Evolutionary conservation across 2,797 vertebrate species (phyloP).

Genomic region (Sarcophilus harrisii): DNA sequence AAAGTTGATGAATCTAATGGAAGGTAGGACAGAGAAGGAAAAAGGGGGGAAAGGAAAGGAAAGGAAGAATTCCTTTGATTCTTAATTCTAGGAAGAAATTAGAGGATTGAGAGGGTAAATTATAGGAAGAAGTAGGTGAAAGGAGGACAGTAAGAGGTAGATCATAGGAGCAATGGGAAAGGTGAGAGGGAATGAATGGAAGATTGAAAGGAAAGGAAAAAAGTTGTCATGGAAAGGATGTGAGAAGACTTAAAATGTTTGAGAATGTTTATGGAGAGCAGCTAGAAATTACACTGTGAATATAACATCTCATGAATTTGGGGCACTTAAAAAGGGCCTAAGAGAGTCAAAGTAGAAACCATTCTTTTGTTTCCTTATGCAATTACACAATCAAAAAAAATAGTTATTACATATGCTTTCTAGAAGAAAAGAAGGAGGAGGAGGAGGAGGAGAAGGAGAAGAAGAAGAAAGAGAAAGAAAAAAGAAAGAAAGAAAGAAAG

Average conservation of each 20-base stretch:
- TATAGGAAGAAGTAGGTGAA: background rate
- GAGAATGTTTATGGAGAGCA: background rate
- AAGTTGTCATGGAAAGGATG: background rate
- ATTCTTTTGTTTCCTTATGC: background rate
- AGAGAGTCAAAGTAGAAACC: background rate
- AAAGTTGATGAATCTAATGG: background rate
- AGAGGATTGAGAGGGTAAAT: background rate
- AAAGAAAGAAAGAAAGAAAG: too few relatives aligned
- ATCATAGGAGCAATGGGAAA: background rate
- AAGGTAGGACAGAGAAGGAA: background rate
- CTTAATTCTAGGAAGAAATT: background rate
- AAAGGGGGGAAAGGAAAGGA: background rate
- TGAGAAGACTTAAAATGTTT: background rate
- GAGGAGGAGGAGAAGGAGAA: too few relatives aligned
- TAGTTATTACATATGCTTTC: too few relatives aligned
- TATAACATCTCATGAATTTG: background rate
- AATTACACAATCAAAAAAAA: background rate
- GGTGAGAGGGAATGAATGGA: background rate
- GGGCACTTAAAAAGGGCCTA: background rate
- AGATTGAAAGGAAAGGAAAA: background rate
- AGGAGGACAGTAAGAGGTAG: background rate
- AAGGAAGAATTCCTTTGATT: too few relatives aligned
- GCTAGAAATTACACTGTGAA: background rate
- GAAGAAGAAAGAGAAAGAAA: too few relatives aligned
- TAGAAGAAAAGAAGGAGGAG: too few relatives aligned